Evolutionary conservation across 2,113 vertebrate genomes (phyloP).

Genomic region (Paradoxurus hermaphroditus): DNA sequence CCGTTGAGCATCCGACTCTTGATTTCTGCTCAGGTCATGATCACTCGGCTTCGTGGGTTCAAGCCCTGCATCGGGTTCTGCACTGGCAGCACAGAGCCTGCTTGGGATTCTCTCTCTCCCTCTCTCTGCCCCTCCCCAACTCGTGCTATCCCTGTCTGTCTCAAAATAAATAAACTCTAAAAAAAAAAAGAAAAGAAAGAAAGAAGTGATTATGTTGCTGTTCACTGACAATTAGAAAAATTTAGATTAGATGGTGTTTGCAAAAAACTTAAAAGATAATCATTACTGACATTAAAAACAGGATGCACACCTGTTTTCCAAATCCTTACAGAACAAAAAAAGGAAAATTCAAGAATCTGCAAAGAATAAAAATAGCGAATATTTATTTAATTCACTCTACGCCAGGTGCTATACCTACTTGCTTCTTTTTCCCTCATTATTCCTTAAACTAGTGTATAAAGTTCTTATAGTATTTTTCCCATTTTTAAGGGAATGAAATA

Average conservation of each 20-base stretch:
- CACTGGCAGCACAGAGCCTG: too few species aligned
- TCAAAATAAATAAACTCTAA: too few species aligned
- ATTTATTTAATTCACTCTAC: conserved; percentile 4
- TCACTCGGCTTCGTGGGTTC: too few species aligned
- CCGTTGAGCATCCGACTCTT: too few species aligned
- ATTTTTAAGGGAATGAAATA: not conserved
- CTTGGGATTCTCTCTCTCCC: too few species aligned
- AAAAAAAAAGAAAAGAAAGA: too few species aligned
- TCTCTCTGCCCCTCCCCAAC: too few species aligned
- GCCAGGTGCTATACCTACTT: not conserved
- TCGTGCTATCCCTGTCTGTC: too few species aligned
- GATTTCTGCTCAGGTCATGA: too few species aligned
- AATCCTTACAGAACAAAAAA: conserved; percentile 41
- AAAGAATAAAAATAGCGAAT: conserved; percentile 43
- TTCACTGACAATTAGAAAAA: conserved; percentile 14
- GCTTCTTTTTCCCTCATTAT: not conserved
- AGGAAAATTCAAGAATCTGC: not conserved
- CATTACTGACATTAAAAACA: conserved; percentile 21
- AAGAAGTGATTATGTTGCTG: not conserved
- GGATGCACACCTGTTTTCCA: conserved; percentile 13
- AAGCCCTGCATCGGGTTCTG: too few species aligned
- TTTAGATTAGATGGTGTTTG: not conserved
- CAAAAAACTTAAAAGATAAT: not conserved
- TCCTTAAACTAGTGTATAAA: not conserved
- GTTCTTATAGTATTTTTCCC: not conserved